Evolutionary conservation across 2,797 vertebrate species (phyloP).

Genomic region (Gastrophryne carolinensis): DNA sequence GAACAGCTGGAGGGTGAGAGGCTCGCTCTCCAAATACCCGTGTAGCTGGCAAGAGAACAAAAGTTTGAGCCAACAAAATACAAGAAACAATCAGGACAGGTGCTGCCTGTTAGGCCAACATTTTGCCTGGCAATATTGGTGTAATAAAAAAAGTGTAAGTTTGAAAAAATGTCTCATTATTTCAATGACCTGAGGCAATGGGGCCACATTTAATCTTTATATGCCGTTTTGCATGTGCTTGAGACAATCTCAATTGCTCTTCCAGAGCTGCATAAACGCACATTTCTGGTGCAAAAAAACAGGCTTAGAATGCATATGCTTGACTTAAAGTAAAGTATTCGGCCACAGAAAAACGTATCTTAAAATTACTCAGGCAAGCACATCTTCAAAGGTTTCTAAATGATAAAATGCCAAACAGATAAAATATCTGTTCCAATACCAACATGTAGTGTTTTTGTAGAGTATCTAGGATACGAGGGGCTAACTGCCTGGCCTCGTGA

Average conservation of each 20-base stretch:
- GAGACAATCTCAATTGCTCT: conserved; percentile 29
- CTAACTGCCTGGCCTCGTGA: too few relatives aligned
- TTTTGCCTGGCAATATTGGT: conserved; percentile 55
- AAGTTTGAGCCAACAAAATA: conserved; percentile 68
- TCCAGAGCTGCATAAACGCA: background rate
- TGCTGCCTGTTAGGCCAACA: conserved; percentile 60
- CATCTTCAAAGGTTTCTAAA: too few relatives aligned
- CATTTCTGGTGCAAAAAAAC: conserved; percentile 9
- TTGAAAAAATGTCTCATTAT: conserved; percentile 59
- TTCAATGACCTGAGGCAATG: conserved; percentile 53
- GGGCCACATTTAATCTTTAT: conserved; percentile 42
- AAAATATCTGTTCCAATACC: too few relatives aligned
- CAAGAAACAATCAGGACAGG: conserved; percentile 58
- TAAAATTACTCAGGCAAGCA: too few relatives aligned
- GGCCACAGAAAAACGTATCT: too few relatives aligned
- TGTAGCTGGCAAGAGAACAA: conserved; percentile 89
- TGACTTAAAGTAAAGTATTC: too few relatives aligned
- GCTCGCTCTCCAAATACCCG: conserved; percentile 95
- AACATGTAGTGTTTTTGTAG: too few relatives aligned
- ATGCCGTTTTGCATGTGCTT: background rate
- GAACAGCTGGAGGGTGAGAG: conserved; percentile 97
- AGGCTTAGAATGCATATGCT: background rate
- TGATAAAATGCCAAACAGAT: too few relatives aligned
- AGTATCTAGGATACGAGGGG: too few relatives aligned
- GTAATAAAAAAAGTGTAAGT: conserved; percentile 62